Base-by-base conservation (phyloP, 2,888 invertebrate species). In the Oscheius sp. region DNA sequence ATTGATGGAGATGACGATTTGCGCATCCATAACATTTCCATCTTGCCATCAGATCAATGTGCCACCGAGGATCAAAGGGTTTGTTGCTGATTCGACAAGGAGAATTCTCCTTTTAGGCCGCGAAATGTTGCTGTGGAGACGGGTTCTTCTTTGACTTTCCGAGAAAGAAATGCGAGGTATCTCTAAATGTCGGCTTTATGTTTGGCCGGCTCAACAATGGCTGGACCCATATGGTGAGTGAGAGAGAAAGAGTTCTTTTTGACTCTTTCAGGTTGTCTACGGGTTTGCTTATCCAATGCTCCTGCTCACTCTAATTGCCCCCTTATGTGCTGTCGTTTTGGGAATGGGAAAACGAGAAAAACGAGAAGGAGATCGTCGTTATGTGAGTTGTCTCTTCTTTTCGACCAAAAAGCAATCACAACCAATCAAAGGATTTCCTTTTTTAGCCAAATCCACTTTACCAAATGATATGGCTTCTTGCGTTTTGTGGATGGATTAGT, bases 11-110 rank as follows among this genome's bases (percentile, higher is more conserved):
- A 84, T 55, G 79, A 78, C 52, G 84, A 84, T 72, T 76, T 84
- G 27, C 75, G 78, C 61, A 86, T 85, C 65, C 85, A 85, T 76
- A 85, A 85, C 72, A 82, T 85, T 46, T 82, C 84, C 27, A 85
- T 85, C 66, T 74, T 85, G 34, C 85, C 85, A n/a, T 83, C 85
- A n/a, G 85, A 85, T 74, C 85, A 85, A 72, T 85, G 85, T 61
- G 85, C 85, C 31, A 85, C 85, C 31, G 85, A 85, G 52, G 85
- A 85, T 73, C 85, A 85, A 71, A 64, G 85, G 61, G 83, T 83
- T 8, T 45, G 69, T 50, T 34, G 27, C n/a, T n/a, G n/a, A n/a
- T n/a, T n/a, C n/a, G n/a, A n/a, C n/a, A n/a, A n/a, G n/a, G n/a
- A 17, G 3, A 17, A 25, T 58, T 25, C 20, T 45, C 50, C 25